Evolutionary conservation across 2,888 invertebrate species (phyloP).

Genomic region (Sphaerophoria rueppellii): DNA sequence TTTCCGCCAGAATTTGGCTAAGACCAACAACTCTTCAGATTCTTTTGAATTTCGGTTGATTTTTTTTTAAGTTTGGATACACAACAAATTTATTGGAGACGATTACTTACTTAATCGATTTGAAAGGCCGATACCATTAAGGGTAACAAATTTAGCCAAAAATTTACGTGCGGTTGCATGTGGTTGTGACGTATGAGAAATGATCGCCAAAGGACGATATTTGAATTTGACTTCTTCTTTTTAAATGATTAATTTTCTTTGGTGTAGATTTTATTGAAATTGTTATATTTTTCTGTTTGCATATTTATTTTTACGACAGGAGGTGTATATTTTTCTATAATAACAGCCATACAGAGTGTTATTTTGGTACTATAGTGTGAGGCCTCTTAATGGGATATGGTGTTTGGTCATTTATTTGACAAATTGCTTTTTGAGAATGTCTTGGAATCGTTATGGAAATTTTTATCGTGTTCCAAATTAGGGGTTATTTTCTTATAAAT

Average conservation of each 20-base stretch:
- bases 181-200: conserved; percentile 57
- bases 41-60: conserved; percentile 48
- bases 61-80: conserved; percentile 1
- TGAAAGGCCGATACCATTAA: conserved; percentile 5
- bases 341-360: neutral
- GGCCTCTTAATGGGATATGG: conserved; percentile 42
- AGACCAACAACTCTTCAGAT: conserved; percentile 60
- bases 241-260: conserved; percentile 53
- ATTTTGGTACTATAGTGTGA: neutral
- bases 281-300: conserved; percentile 30
- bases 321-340: neutral
- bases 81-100: conserved; percentile 38
- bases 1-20: conserved; percentile 38
- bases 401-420: conserved; percentile 64
- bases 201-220: conserved; percentile 64
- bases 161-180: conserved; percentile 56
- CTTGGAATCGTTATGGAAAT: conserved; percentile 39
- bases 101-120: conserved; percentile 59
- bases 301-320: neutral
- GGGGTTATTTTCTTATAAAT: conserved; percentile 27
- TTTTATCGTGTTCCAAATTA: conserved; percentile 47
- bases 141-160: neutral
- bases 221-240: conserved; percentile 60
- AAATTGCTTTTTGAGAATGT: conserved; percentile 55
- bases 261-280: conserved; percentile 64